Evolutionary conservation across 1,140 invertebrate species (phyloP).

Genomic region (Eulimnadia texana): DNA sequence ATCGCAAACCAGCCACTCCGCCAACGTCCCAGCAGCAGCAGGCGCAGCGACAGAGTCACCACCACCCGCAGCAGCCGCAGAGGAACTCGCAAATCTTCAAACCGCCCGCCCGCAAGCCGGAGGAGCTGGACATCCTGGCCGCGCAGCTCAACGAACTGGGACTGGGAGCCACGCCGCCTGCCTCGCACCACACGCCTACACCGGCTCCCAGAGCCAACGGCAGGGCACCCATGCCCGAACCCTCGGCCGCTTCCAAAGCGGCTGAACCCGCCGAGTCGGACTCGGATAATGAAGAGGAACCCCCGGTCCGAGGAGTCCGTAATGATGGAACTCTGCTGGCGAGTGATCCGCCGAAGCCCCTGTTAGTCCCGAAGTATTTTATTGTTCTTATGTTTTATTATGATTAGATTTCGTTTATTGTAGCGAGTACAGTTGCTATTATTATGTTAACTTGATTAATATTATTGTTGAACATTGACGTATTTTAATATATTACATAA

Average conservation of each 20-base stretch:
- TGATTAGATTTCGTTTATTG: neutral
- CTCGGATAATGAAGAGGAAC: slow-evolving; percentile 38
- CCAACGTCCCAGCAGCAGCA: slow-evolving; percentile 33
- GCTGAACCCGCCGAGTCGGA: slow-evolving; percentile 21
- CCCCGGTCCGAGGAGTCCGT: slow-evolving; percentile 34
- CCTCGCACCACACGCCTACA: slow-evolving; percentile 13
- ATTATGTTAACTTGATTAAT: too few relatives aligned
- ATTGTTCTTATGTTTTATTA: neutral
- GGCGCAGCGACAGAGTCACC: slow-evolving; percentile 23
- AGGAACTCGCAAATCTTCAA: slow-evolving; percentile 67
- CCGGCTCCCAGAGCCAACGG: slow-evolving; percentile 13
- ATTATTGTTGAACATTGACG: too few relatives aligned
- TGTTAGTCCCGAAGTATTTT: slow-evolving; percentile 49
- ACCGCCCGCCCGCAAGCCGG: slow-evolving; percentile 66
- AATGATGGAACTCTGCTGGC: slow-evolving; percentile 89
- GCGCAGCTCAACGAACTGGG: slow-evolving; percentile 85
- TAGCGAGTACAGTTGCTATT: too few relatives aligned
- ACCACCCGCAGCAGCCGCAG: slow-evolving; percentile 44
- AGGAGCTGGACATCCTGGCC: slow-evolving; percentile 82
- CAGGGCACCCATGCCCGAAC: slow-evolving; percentile 11
- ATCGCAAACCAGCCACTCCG: slow-evolving; percentile 42
- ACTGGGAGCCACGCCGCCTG: slow-evolving; percentile 31
- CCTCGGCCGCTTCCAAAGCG: slow-evolving; percentile 11
- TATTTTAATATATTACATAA: too few relatives aligned
- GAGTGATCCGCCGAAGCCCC: slow-evolving; percentile 87